Conservation (phyloP, 2,888 invertebrate species). For the Rotaria magnacalcarata region DNA sequence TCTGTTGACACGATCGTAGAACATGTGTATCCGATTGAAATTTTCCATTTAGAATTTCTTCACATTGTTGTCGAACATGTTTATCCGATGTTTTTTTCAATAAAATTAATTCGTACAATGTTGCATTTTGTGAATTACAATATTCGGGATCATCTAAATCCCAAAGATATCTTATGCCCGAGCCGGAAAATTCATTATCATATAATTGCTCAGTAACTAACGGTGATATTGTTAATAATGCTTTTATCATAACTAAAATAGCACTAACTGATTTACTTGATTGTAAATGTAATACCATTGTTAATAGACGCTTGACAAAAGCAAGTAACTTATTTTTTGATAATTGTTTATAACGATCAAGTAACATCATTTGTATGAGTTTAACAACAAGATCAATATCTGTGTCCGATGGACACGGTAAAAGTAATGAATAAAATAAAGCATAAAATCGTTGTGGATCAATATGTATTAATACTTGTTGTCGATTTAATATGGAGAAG, state of each 20-base stretch:
- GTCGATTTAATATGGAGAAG: constrained; percentile 1
- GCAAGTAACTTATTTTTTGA: constrained; percentile 24
- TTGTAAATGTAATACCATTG: constrained; percentile 11
- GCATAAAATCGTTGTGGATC: constrained; percentile 35
- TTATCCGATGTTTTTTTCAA: neutral
- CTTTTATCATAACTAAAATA: constrained; percentile 28
- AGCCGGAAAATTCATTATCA: constrained; percentile 15
- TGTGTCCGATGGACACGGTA: neutral
- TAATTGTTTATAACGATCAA: constrained; percentile 33
- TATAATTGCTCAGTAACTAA: neutral
- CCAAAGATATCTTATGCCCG: neutral
- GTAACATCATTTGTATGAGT: constrained; percentile 9
- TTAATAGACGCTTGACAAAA: constrained; percentile 23
- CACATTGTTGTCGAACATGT: constrained; percentile 1
- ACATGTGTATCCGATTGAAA: constrained; percentile 29
- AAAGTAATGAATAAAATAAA: constrained; percentile 25
- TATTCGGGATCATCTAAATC: constrained; percentile 10
- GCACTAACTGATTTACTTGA: neutral
- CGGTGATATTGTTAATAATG: constrained; percentile 22
- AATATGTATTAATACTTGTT: constrained; percentile 26
- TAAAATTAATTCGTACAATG: neutral
- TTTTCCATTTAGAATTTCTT: neutral
- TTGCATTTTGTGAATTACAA: constrained; percentile 15
- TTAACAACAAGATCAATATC: constrained; percentile 27
- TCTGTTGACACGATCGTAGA: neutral